Base-by-base conservation (phyloP, 2,113 vertebrate species). In the Crotalus horridus region DNA sequence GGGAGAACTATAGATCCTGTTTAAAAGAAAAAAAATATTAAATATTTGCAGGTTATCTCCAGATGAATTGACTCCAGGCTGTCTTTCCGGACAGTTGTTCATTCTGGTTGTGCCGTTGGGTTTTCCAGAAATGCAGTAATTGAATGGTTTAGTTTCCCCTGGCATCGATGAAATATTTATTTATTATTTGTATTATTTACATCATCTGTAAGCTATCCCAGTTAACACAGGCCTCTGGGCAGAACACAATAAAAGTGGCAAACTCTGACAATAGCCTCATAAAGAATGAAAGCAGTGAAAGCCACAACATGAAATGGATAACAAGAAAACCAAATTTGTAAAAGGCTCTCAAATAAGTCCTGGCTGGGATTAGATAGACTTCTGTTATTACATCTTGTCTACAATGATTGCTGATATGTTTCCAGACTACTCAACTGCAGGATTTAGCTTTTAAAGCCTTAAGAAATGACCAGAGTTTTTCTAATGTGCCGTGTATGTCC, bases 1-100 rank as follows among this genome's bases (percentile, higher is more conserved):
- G 87, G 95, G 95, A 95, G 96, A 97, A 95, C 94, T 89, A 94
- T 93, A 15, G 56, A 24, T 48, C 48, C 48, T 46, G 5, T 69
- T 69, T 69, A 69, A 69, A 69, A 69, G 64, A 17, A 23, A 23
- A 58, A 93, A 17, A 26, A 23, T 3, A 11, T 20, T 17, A 93
- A 96, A 87, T 93, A 94, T 91, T 90, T 95, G 54, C 92, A 97
- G 96, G 95, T 95, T 81, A 88, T 58, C 1, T 20, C 89, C 85
- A 93, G 69, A 91, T 91, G 74, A 95, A 91, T 7, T 17, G 89
- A 54, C 21, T 26, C 20, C 85, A n/a, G 46, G 87, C 91, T 89
- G 0, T 90, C 93, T 90, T 95, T 91, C 94, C 94, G 92, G 21
- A 43, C 94, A 59, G 94, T 94, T 94, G 53, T 87, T 29, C 3